Base-by-base conservation (phyloP, 2,888 invertebrate species). In the Gymnoscelis rufifasciata region DNA sequence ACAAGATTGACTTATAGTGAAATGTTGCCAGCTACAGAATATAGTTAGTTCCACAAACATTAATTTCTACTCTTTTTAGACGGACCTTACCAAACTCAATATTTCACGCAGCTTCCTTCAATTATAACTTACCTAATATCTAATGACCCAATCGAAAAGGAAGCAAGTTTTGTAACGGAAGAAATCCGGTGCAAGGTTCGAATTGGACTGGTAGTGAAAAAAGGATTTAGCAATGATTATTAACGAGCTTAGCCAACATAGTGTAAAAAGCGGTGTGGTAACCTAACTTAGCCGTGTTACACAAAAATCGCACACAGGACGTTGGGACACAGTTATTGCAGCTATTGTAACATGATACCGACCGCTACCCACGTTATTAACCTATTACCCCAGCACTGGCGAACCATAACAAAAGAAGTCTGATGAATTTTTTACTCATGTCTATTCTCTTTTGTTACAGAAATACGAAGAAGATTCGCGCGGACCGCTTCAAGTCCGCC, bases 401-500 rank as follows among this genome's bases (percentile, higher is more conserved):
- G 2, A 11, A 2, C 7, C 3, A 10, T 0, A 2, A 33, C 7
- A 10, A 10, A 10, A n/a, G n/a, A n/a, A 15, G 10, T 19, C 1
- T 10, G 3, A 15, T 35, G 35, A 6, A 60, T 56, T 56, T 57
- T 68, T 71, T 64, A 71, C 66, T 84, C 66, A 86, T 68, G 70
- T 76, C 43, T 43, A 74, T 60, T 76, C 64, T 60, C 64, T 59
- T 54, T 88, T 83, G 83, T 88, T 88, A 52, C 84, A 89, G 89
- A 83, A 74, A 71, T 78, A 83, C 78, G 68, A 64, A 63, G 83
- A 83, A 61, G 83, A 83, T 71, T 75, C 78, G 78, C 79, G 84
- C 88, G 88, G 88, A 74, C 84, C 77, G 43, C 71, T 70, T 61
- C 70, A 71, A 65, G 86, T 86, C 84, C 91, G 92, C 83, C 92